Percentiles rank a stretch among this genome's conserved stretches.
phyloP scores from a whole-genome alignment of 1,140 invertebrate genomes.

The Halictus rubicundus region DNA sequence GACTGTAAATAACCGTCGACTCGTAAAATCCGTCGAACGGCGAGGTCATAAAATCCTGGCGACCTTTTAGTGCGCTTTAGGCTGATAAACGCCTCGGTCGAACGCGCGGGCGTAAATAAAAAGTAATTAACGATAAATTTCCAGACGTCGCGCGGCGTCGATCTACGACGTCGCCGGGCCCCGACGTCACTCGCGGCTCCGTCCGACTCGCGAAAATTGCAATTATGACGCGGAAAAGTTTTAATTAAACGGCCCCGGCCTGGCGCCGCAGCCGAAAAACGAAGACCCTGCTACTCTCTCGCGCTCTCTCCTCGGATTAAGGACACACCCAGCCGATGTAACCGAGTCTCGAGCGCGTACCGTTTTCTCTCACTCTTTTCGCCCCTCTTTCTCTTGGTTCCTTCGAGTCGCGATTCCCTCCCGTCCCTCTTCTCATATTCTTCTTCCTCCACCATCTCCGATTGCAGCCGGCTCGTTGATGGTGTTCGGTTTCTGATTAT shows the following conservation, averaged over 20 bases:
- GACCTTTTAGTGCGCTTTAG: slow-evolving; percentile 55
- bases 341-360: background rate
- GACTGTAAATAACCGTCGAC: slow-evolving; percentile 60
- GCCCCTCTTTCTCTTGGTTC: background rate
- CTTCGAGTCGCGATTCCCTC: slow-evolving; percentile 14
- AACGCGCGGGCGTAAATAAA: slow-evolving; percentile 57
- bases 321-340: background rate
- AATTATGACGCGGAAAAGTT: slow-evolving; percentile 41
- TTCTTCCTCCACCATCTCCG: slow-evolving; percentile 53
- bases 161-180: background rate
- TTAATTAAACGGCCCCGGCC: slow-evolving; percentile 33
- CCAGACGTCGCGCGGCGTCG: slow-evolving; percentile 14
- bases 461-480: slow-evolving; percentile 59
- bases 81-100: slow-evolving; percentile 46
- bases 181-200: background rate
- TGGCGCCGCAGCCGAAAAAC: slow-evolving; percentile 4
- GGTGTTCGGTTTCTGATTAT: slow-evolving; percentile 71
- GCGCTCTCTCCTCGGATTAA: background rate
- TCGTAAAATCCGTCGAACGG: slow-evolving; percentile 61
- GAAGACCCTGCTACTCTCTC: background rate
- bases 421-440: slow-evolving; percentile 30
- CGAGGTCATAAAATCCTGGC: slow-evolving; percentile 41
- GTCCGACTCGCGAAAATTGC: background rate
- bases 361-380: background rate
- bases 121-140: slow-evolving; percentile 67